Evolutionary conservation across 1,140 invertebrate species (phyloP).

Genomic region (Temnothorax longispinosus): DNA sequence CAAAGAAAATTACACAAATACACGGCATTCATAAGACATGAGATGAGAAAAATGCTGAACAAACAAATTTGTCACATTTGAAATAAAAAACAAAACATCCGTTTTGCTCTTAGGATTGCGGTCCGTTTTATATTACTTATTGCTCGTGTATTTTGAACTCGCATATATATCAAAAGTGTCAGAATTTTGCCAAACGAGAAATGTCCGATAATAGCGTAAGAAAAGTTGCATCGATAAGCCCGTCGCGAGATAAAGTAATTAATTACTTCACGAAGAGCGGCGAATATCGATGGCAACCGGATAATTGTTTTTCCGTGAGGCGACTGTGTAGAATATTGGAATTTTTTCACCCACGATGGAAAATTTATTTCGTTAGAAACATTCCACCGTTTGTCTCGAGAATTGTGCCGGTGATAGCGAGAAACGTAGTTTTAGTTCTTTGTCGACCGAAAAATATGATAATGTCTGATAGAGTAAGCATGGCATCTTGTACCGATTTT

Average conservation of each 20-base stretch:
- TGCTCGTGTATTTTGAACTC: not conserved
- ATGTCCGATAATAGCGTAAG: slow-evolving; percentile 5
- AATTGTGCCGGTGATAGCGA: not conserved
- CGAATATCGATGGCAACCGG: slow-evolving; percentile 24
- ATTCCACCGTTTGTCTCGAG: slow-evolving; percentile 3
- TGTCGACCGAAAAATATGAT: slow-evolving; percentile 10
- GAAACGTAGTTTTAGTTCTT: not conserved
- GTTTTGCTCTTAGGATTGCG: slow-evolving; percentile 32
- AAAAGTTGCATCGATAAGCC: slow-evolving; percentile 10
- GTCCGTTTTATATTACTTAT: slow-evolving; percentile 17
- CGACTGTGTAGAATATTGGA: slow-evolving; percentile 21
- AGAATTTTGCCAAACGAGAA: slow-evolving; percentile 17
- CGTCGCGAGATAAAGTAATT: slow-evolving; percentile 49
- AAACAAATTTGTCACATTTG: slow-evolving; percentile 35
- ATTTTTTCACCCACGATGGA: slow-evolving; percentile 25
- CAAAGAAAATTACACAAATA: not conserved
- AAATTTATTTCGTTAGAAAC: slow-evolving; percentile 22
- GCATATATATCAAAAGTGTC: not conserved
- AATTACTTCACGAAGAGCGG: slow-evolving; percentile 25
- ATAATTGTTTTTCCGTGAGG: slow-evolving; percentile 48
- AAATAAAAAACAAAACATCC: slow-evolving; percentile 15
- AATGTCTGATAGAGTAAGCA: not conserved
- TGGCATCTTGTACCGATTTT: not conserved
- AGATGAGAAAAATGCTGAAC: slow-evolving; percentile 21
- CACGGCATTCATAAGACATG: not conserved